These are phyloP conservation scores for Tachysurus vachellii DNA, from an alignment of 2,113 vertebrate species.

Conservation along the genomic window DNA sequence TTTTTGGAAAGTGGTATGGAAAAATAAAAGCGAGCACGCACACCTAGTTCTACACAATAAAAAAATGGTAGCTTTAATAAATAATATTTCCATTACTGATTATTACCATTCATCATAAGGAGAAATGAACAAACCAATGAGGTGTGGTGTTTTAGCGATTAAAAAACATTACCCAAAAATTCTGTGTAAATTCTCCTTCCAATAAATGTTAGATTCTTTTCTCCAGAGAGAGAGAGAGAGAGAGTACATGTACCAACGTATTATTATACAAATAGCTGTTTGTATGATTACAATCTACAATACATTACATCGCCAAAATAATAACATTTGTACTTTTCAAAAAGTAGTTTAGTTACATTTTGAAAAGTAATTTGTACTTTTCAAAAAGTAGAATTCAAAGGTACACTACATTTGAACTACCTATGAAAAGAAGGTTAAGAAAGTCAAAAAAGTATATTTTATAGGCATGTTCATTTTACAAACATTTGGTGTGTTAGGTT, in stretches of 20 bases:
- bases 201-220: background rate
- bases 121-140: background rate
- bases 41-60: background rate
- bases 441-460: background rate
- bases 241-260: background rate
- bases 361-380: no score
- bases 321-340: background rate
- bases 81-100: no score
- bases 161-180: background rate
- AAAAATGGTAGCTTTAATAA: background rate
- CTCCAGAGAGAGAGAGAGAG: no score
- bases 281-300: background rate
- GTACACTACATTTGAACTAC: background rate
- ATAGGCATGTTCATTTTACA: background rate
- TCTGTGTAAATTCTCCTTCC: background rate
- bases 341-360: no score
- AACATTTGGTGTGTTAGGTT: background rate
- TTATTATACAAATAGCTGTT: background rate
- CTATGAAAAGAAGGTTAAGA: background rate
- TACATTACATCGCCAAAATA: background rate
- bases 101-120: background rate
- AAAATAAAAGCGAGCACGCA: background rate
- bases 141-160: background rate
- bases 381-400: background rate
- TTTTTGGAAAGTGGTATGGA: no score